Evolutionary conservation across 2,888 invertebrate genomes (phyloP), one percentile per base, ranked within the genome.

Genomic region (Halictus ligatus): DNA sequence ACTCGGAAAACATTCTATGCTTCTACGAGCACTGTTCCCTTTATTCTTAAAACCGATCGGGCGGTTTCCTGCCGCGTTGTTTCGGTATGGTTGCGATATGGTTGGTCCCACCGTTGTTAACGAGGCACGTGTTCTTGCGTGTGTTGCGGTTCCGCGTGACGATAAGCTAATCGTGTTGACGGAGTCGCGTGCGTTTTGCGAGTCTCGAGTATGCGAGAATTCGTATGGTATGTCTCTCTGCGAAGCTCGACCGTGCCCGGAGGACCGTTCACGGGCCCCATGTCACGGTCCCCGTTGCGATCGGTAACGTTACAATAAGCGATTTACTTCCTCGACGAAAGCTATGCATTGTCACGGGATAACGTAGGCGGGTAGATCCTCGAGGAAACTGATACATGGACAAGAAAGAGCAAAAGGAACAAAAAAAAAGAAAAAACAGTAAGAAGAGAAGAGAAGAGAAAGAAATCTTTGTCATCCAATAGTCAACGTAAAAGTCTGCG

Each of bases 381-480:
- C 40, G 72, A 67, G 67, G 67, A 21, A 67, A 67, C 67, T 29
- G 67, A 67, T 29, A 18, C 67, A 18, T 60, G 60, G 69, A 79
- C 74, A 71, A 54, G 73, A n/a, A 54, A 46, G 54, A 58, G 46
- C 13, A 75, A 75, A 79, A 54, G 50, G 78, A 78, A 64, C 46
- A 35, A 48, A 46, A 35, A 21, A 46, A 35, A 25, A 10, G 12
- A 21, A 80, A 74, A 77, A 90, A 25, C 69, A 48, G 78, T 43
- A 80, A 81, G 80, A 88, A 85, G 79, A 75, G 84, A 58, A 81
- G 78, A 75, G 83, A 84, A 78, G 82, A 89, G 84, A 87, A 80
- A 69, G 40, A 69, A 91, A 92, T 92, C 91, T 89, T 90, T 86
- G 92, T 92, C 92, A 92, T 92, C 91, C 92, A 91, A 91, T 91